phyloP scores from a whole-genome alignment of 2,113 vertebrate genomes.

The Danio rerio region GRCz12tu NC_133177.1:13011501-13012000 shows the following conservation, averaged over 20 bases:
- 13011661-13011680: constrained; percentile 67
- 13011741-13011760: not conserved
- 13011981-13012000: not conserved
- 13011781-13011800: not conserved
- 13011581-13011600: not conserved
- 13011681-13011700: constrained; percentile 70
- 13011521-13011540: not conserved
- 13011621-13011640: constrained; percentile 19
- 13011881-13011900: not conserved
- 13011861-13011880: not conserved
- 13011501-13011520: not conserved
- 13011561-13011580: not conserved
- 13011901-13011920: not conserved
- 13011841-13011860: not conserved
- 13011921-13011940: not conserved
- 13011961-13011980: not conserved
- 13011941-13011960: not conserved
- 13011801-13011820: not conserved
- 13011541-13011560: not conserved
- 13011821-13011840: not conserved
- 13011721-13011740: constrained; percentile 3
- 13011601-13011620: not conserved
- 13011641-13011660: constrained; percentile 73
- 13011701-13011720: constrained; percentile 47
- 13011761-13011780: not conserved